These are phyloP conservation scores for Halictus rubicundus DNA, from an alignment of 1,140 invertebrate genomes.

Conservation along the genomic window DNA sequence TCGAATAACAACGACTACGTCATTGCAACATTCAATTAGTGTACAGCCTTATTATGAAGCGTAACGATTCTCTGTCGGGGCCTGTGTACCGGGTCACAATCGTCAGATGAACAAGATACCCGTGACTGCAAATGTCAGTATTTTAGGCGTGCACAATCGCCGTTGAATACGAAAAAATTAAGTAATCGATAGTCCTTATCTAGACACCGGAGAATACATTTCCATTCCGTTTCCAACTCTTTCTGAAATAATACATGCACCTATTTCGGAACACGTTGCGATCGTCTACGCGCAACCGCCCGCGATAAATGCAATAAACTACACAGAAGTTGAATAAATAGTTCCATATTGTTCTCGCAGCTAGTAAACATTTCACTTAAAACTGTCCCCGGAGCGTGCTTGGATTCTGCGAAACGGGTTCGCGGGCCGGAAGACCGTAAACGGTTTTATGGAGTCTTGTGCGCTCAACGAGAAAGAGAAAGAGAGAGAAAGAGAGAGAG, in stretches of 20 bases:
- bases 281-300: no score
- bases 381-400: neutral
- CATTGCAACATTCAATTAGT: no score
- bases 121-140: conserved; percentile 42
- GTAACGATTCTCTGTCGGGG: conserved; percentile 51
- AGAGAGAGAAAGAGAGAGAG: no score
- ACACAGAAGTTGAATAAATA: conserved; percentile 1
- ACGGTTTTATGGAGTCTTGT: neutral
- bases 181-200: neutral
- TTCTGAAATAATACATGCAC: no score
- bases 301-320: neutral
- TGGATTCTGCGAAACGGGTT: neutral
- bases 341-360: neutral
- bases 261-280: no score
- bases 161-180: conserved; percentile 48
- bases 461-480: neutral
- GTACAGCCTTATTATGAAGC: no score
- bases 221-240: no score
- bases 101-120: conserved; percentile 40
- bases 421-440: neutral
- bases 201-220: no score
- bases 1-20: no score
- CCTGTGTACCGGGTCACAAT: conserved; percentile 25
- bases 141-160: conserved; percentile 47
- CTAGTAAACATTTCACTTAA: neutral